Evolutionary conservation across 2,888 invertebrate species (phyloP), one percentile per base, ranked within the genome.

Genomic region (Falcaria lacertinaria): DNA sequence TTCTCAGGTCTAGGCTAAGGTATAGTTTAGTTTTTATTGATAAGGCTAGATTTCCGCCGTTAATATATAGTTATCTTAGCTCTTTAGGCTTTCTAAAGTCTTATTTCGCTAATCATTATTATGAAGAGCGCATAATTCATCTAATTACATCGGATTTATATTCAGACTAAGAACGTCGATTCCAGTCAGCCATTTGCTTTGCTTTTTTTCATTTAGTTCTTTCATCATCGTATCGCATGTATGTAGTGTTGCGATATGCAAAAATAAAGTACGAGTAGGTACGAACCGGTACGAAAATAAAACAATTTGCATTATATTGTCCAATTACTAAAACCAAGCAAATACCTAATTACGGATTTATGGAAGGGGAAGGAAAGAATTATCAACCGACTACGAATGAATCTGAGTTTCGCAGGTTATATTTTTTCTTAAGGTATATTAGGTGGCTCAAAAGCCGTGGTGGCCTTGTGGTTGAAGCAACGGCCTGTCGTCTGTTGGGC

Each of bases 111-210:
- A 87, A 76, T 88, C 89, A 85, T 89, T 67, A 79, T 80, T 86
- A 89, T 90, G 82, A 89, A 90, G 82, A 88, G 89, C 80, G 90
- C 90, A 91, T 91, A 74, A 81, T 84, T 90, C 90, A 91, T 91
- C 79, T 73, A 85, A 89, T 91, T 87, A 90, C 83, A 89, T 90
- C 81, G 90, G 90, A 90, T 90, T 89, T 80, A 81, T 75, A 69
- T 71, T 74, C 68, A 77, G 74, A 76, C 75, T 76, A 68, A 74
- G 77, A 77, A 83, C 76, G 87, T 80, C 84, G 82, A 76, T 80
- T 81, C 80, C 69, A 77, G 81, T 84, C 88, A 74, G 90, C 90
- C 90, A 90, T 90, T 90, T 90, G 89, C 90, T 89, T n/a, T n/a
- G n/a, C n/a, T n/a, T n/a, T n/a, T 89, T 87, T 74, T 73, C 76